phyloP scores from a whole-genome alignment of 1,140 invertebrate species.

The Macrosteles quadrilineatus region DNA sequence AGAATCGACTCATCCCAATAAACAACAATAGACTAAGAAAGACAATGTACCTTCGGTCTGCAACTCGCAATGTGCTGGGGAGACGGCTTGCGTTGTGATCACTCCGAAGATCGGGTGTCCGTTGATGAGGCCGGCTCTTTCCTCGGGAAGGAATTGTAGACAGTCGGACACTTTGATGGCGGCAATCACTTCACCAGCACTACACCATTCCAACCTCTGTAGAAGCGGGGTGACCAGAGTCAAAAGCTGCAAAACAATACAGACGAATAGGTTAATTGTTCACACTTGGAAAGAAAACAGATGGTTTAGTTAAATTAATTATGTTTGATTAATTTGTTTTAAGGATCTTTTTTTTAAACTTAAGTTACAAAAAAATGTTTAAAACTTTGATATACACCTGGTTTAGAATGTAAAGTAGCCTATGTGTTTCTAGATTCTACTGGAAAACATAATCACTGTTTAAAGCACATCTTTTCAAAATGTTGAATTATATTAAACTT shows the following conservation, averaged over 20 bases:
- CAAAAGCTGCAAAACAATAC: slow-evolving; percentile 59
- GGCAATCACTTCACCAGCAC: slow-evolving; percentile 37
- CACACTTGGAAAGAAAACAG: background rate
- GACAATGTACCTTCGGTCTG: slow-evolving; percentile 40
- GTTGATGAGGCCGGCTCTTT: slow-evolving; percentile 44
- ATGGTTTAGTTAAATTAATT: too few species aligned
- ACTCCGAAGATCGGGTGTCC: slow-evolving; percentile 43
- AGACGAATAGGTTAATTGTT: background rate
- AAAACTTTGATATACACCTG: too few species aligned
- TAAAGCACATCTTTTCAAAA: too few species aligned
- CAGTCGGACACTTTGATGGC: slow-evolving; percentile 41
- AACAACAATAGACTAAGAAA: too few species aligned
- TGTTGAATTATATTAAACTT: too few species aligned
- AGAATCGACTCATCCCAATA: too few species aligned
- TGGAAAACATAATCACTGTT: too few species aligned
- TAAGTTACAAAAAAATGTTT: background rate
- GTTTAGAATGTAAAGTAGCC: too few species aligned
- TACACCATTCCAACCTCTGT: slow-evolving; percentile 58
- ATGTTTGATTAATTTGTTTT: background rate
- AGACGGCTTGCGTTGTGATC: slow-evolving; percentile 47
- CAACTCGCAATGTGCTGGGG: slow-evolving; percentile 45
- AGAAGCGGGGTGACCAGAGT: slow-evolving; percentile 63
- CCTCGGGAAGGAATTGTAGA: slow-evolving; percentile 40
- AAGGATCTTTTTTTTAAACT: background rate
- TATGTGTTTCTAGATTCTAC: too few species aligned